phyloP scores from a whole-genome alignment of 1,140 invertebrate species.

The Branchinecta lynchi region DNA sequence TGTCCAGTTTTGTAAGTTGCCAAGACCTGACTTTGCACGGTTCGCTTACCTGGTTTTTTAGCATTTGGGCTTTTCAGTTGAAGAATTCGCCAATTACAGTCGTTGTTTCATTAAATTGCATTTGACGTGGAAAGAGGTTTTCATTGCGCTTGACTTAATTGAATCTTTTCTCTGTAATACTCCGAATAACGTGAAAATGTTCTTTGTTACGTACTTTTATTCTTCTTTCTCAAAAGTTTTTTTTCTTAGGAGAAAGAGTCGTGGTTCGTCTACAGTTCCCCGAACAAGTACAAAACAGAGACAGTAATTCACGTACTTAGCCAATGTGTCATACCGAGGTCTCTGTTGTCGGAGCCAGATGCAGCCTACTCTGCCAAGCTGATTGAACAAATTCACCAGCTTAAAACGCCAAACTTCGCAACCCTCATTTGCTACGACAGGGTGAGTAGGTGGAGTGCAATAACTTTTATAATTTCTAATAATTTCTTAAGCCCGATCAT shows the following conservation, averaged over 20 bases:
- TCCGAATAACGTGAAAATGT: no score
- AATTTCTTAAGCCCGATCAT: conserved; percentile 19
- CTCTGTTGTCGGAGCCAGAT: conserved; percentile 85
- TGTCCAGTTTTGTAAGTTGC: no score
- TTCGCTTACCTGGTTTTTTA: no score
- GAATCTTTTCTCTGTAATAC: no score
- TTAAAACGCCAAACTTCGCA: conserved; percentile 94
- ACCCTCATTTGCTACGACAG: conserved; percentile 93
- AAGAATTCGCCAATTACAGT: no score
- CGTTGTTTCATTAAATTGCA: no score
- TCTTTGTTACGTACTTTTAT: no score
- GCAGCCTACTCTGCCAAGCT: conserved; percentile 95
- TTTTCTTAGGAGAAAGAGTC: conserved; percentile 59
- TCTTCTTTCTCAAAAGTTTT: no score
- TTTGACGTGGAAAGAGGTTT: no score
- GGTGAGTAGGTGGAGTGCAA: conserved; percentile 39
- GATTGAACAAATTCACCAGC: conserved; percentile 80
- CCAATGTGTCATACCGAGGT: conserved; percentile 86
- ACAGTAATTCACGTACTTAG: conserved; percentile 92
- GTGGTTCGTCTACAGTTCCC: conserved; percentile 76
- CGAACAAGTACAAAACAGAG: conserved; percentile 82
- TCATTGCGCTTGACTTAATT: no score
- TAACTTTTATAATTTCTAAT: conserved; percentile 11
- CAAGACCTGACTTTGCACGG: no score
- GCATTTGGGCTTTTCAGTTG: no score